phyloP scores from a whole-genome alignment of 2,113 vertebrate species.

The Epinephelus cyanopodus region DNA sequence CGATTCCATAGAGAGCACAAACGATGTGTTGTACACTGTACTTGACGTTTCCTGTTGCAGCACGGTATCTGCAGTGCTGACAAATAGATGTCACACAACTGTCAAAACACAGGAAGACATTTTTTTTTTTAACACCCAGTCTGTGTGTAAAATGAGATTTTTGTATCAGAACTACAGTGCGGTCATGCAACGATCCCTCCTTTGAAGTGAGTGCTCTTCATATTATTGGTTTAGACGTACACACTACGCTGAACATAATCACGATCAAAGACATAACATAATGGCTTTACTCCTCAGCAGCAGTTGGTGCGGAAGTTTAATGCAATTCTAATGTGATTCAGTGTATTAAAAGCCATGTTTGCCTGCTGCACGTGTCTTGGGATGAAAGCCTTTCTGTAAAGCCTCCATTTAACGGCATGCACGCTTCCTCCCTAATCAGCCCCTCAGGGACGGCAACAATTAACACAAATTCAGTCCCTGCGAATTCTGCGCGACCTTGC shows the following conservation, averaged over 20 bases:
- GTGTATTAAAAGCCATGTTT: slow-evolving; percentile 21
- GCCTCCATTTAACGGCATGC: slow-evolving; percentile 15
- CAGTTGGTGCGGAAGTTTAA: slow-evolving; percentile 27
- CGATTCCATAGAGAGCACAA: neutral
- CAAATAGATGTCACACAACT: slow-evolving; percentile 25
- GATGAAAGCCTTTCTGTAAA: slow-evolving; percentile 18
- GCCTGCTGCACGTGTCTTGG: neutral
- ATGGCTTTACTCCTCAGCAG: slow-evolving; percentile 1
- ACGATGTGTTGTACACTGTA: neutral
- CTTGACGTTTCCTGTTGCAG: slow-evolving; percentile 22
- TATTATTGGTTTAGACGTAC: neutral
- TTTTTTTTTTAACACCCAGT: neutral
- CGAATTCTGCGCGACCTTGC: too few species aligned
- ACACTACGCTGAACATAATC: neutral
- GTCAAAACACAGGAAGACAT: slow-evolving; percentile 8
- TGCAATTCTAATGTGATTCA: slow-evolving; percentile 19
- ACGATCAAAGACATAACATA: slow-evolving; percentile 15
- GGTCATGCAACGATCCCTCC: neutral
- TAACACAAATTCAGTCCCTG: too few species aligned
- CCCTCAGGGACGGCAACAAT: too few species aligned
- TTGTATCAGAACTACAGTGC: neutral
- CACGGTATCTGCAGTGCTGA: neutral
- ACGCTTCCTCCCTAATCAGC: neutral
- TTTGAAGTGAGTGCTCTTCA: neutral
- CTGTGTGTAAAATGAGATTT: neutral